Percentiles rank a stretch among this genome's conserved stretches.
phyloP scores from a whole-genome alignment of 1,140 invertebrate genomes.

The Trigoniulus corallinus region DNA sequence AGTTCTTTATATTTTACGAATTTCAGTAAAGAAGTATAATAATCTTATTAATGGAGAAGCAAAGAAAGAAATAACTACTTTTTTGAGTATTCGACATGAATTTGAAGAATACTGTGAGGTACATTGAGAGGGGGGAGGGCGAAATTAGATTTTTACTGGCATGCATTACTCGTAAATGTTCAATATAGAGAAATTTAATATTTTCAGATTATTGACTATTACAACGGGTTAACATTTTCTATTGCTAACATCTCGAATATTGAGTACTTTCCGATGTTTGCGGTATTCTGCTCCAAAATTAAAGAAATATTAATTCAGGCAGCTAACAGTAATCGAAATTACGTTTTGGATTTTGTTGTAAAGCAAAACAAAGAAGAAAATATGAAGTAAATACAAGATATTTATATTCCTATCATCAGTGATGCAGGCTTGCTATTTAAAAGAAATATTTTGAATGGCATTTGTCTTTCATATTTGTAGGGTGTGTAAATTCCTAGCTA shows the following conservation, averaged over 20 bases:
- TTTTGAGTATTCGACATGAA: constrained; percentile 23
- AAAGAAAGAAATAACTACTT: constrained; percentile 21
- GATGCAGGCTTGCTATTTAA: neutral
- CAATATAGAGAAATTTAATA: neutral
- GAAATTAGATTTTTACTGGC: neutral
- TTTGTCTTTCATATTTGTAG: neutral
- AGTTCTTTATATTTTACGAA: no score
- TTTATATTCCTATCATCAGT: neutral
- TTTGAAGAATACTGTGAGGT: constrained; percentile 28
- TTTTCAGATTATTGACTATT: constrained; percentile 25
- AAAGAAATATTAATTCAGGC: constrained; percentile 17
- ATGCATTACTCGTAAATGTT: neutral
- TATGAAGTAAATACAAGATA: neutral
- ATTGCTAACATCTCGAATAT: constrained; percentile 25
- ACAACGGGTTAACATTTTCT: constrained; percentile 21
- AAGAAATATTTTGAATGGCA: neutral
- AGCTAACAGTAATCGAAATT: neutral
- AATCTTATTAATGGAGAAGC: constrained; percentile 27
- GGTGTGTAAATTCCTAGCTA: neutral
- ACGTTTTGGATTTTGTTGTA: neutral
- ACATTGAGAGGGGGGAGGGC: neutral
- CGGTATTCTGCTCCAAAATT: constrained; percentile 8
- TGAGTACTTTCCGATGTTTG: constrained; percentile 27
- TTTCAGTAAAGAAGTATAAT: constrained; percentile 24
- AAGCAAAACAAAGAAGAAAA: neutral